These are phyloP conservation scores for Marronus borbonicus DNA, from an alignment of 2,888 invertebrate genomes.

Conservation along the genomic window DNA sequence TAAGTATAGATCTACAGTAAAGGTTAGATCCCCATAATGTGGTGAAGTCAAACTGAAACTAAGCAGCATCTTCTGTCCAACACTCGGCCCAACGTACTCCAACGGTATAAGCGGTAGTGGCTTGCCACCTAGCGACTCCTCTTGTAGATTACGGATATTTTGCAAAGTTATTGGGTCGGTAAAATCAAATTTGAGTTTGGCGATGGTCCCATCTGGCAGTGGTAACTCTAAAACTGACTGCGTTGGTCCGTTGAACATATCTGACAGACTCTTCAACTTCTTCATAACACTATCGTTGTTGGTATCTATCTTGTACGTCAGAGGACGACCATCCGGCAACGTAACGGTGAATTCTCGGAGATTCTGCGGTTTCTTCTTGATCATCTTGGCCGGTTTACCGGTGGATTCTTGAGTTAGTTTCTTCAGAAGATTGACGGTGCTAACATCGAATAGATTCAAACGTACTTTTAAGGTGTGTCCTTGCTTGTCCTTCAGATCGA, in stretches of 20 bases:
- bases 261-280: constrained; percentile 15
- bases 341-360: background rate
- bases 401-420: constrained; percentile 10
- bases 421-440: constrained; percentile 24
- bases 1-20: constrained; percentile 1
- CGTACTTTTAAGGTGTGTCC: background rate
- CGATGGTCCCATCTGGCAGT: background rate
- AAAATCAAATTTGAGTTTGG: constrained; percentile 6
- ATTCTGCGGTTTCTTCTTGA: background rate
- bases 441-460: constrained; percentile 22
- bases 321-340: background rate
- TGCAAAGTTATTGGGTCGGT: constrained; percentile 13
- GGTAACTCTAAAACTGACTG: background rate
- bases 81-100: background rate
- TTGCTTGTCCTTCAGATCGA: background rate
- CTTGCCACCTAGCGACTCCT: constrained; percentile 18
- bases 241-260: background rate
- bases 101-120: constrained; percentile 3
- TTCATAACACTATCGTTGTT: constrained; percentile 32
- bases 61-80: background rate
- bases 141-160: constrained; percentile 35
- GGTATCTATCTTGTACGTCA: constrained; percentile 19
- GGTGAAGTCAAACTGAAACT: constrained; percentile 6
- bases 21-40: background rate
- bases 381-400: background rate